Base-by-base conservation (phyloP, 2,113 vertebrate species). In the Eolophus roseicapilla region DNA sequence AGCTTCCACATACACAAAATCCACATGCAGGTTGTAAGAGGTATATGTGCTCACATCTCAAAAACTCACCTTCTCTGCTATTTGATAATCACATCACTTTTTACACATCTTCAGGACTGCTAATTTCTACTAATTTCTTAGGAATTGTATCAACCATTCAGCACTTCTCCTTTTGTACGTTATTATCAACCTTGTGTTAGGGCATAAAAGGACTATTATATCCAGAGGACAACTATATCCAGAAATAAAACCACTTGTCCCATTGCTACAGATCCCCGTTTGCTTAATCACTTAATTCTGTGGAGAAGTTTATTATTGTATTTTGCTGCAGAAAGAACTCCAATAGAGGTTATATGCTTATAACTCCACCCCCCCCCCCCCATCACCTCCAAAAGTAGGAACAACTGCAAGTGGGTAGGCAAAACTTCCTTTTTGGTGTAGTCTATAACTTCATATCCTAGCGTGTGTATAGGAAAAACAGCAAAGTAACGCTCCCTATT, bases 361-460 rank as follows among this genome's bases (percentile, higher is more conserved):
- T 1, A 11, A 15, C 63, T 86, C 68, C 53, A 29, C n/a, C n/a
- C 63, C 47, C n/a, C n/a, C 63, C 47, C 11, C 39, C 41, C 41
- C 41, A 41, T 16, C n/a, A 17, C 7, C 10, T 19, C 12, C 15
- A 47, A 60, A 14, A 35, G 10, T 35, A 63, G 8, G 3, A 81
- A 37, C 7, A 47, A 23, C 21, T 18, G 6, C 2, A 12, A 14
- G 2, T 0, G 0, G 10, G 6, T 2, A 47, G 12, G 39, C 14
- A 60, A 52, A 79, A 19, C 20, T 65, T 47, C 18, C 7, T 18
- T 19, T 43, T 35, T 0, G 13, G 6, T n/a, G 86, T 7, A 41
- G 75, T 24, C 83, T 5, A 59, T 17, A 79, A 53, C 39, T 57
- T 29, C 7, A 1, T 13, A 31, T 29, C 41, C 37, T 9, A 20